These are phyloP conservation scores for Oxycera nigricornis DNA, from an alignment of 2,888 invertebrate genomes.

Conservation along the genomic window DNA sequence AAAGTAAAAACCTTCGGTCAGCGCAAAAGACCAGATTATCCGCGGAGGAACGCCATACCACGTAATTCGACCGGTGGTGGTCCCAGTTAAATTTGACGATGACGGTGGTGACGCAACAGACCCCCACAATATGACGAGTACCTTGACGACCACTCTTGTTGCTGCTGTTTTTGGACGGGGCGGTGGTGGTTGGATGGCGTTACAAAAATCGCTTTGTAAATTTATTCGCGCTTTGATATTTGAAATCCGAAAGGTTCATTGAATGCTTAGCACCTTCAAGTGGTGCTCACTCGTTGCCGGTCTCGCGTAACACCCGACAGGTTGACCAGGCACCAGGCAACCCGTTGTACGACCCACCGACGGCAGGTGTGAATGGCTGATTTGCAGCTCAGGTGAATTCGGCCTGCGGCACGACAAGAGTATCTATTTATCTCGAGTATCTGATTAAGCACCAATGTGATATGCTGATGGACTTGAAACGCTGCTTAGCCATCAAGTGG, in stretches of 20 bases:
- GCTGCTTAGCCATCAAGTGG: not conserved
- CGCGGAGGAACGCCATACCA: not conserved
- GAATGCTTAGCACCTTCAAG: constrained; percentile 17
- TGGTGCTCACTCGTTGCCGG: not conserved
- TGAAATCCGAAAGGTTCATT: constrained; percentile 20
- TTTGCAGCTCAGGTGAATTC: constrained; percentile 11
- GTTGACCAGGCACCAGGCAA: not conserved
- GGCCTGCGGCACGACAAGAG: not conserved
- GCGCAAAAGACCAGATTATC: not conserved
- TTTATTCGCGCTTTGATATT: constrained; percentile 28
- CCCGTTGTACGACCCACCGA: not conserved
- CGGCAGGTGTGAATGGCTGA: constrained; percentile 19
- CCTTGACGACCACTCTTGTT: no score
- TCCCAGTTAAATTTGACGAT: not conserved
- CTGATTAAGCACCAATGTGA: constrained; percentile 15
- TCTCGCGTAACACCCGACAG: not conserved
- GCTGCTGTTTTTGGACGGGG: not conserved
- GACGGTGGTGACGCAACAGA: not conserved
- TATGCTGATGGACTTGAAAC: constrained; percentile 8
- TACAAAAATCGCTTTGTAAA: not conserved
- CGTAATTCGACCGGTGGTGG: not conserved
- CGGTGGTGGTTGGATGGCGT: no score
- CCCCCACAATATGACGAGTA: not conserved
- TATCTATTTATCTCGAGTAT: constrained; percentile 14
- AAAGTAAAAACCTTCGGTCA: not conserved